phyloP scores from a whole-genome alignment of 2,797 vertebrate genomes.

The Danio tinwini region DNA sequence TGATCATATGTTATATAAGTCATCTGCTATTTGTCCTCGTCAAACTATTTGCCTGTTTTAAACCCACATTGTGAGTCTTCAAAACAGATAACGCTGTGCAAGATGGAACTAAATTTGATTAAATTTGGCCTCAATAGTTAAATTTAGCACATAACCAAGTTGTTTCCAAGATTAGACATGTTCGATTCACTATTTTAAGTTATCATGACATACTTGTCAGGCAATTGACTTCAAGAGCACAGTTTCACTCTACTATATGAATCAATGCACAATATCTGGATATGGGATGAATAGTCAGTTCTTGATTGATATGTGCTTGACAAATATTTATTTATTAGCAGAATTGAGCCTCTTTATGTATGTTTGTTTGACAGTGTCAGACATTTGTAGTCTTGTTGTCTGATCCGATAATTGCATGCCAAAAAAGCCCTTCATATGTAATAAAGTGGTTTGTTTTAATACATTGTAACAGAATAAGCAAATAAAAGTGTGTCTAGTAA shows the following conservation, averaged over 20 bases:
- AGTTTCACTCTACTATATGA: background rate
- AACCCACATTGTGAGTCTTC: constrained; percentile 42
- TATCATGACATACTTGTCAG: constrained; percentile 27
- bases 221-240: constrained; percentile 23
- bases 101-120: background rate
- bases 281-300: background rate
- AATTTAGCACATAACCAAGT: constrained; percentile 1
- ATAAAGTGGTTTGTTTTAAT: constrained; percentile 55
- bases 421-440: constrained; percentile 69
- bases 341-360: constrained; percentile 59
- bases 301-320: background rate
- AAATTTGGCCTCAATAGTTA: background rate
- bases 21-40: constrained; percentile 4
- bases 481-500: constrained; percentile 24
- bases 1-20: background rate
- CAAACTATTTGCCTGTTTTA: constrained; percentile 31
- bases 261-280: background rate
- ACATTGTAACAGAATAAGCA: constrained; percentile 49
- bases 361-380: constrained; percentile 63
- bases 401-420: constrained; percentile 78
- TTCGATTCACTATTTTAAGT: constrained; percentile 35
- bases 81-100: constrained; percentile 10
- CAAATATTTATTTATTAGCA: constrained; percentile 49
- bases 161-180: constrained; percentile 18
- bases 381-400: constrained; percentile 63